Conservation (phyloP, 2,797 vertebrate genomes). For the Halcyon badia region DNA sequence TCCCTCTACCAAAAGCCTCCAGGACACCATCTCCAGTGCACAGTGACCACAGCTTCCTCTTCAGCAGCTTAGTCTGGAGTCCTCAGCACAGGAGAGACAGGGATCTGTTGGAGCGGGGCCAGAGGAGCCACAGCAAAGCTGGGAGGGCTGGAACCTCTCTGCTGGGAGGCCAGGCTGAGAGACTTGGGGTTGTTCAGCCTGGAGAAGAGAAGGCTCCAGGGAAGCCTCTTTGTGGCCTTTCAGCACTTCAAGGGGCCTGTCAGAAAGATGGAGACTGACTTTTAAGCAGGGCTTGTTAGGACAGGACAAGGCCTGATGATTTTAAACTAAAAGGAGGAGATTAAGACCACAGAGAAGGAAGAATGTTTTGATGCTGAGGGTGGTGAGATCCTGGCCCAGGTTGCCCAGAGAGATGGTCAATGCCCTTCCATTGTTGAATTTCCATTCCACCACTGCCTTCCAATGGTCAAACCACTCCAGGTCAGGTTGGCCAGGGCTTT, state of each 20-base stretch:
- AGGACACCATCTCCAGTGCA: neutral
- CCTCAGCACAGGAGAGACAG: neutral
- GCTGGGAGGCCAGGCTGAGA: neutral
- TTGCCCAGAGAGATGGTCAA: neutral
- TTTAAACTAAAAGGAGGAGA: neutral
- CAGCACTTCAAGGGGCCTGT: neutral
- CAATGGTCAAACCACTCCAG: neutral
- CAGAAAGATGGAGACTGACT: neutral
- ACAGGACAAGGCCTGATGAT: neutral
- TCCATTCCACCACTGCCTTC: no score
- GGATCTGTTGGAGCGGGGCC: neutral
- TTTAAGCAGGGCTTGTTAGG: neutral
- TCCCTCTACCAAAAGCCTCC: neutral
- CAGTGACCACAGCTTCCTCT: neutral
- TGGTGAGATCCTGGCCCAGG: neutral
- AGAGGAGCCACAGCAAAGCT: neutral
- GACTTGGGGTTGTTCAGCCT: neutral
- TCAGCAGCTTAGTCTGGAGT: neutral
- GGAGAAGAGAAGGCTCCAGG: neutral
- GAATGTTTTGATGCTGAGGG: neutral
- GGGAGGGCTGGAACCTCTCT: neutral
- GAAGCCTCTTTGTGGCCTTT: neutral
- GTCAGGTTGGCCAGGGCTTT: neutral
- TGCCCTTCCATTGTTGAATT: neutral
- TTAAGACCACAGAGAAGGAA: neutral